Evolutionary conservation across 1,140 invertebrate genomes (phyloP).

Genomic region (Platyura marginata): DNA sequence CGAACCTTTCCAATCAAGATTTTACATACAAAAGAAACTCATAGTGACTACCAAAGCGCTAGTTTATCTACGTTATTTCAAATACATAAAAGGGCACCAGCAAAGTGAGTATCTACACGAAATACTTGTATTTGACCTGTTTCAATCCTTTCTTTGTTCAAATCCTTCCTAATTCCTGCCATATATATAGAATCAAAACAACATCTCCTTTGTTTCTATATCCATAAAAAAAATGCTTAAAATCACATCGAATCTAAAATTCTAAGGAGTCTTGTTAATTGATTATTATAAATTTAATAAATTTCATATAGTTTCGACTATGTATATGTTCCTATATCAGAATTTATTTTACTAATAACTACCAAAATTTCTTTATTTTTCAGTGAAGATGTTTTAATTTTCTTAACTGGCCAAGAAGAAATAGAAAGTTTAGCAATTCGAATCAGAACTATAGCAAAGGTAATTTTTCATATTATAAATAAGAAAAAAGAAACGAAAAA

Average conservation of each 20-base stretch:
- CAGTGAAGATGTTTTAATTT: conserved; percentile 85
- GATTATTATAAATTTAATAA: neutral
- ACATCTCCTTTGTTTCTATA: conserved; percentile 4
- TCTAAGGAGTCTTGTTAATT: neutral
- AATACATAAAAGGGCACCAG: conserved; percentile 65
- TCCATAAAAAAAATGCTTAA: neutral
- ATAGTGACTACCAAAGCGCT: conserved; percentile 71
- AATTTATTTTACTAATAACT: too few relatives aligned
- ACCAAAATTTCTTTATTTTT: too few relatives aligned
- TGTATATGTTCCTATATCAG: too few relatives aligned
- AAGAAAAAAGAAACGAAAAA: too few relatives aligned
- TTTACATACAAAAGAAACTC: conserved; percentile 50
- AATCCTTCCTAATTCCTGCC: too few relatives aligned
- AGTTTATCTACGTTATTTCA: conserved; percentile 78
- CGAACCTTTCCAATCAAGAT: conserved; percentile 70
- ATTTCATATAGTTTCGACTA: conserved; percentile 5
- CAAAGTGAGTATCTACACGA: conserved; percentile 39
- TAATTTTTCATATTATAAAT: too few relatives aligned
- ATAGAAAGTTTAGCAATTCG: conserved; percentile 73
- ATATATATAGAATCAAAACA: too few relatives aligned
- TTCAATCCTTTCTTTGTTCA: too few relatives aligned
- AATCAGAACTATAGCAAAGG: conserved; percentile 55
- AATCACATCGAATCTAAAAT: too few relatives aligned
- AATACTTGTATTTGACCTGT: too few relatives aligned
- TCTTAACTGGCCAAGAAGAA: conserved; percentile 97